Base-by-base conservation (phyloP, 1,140 invertebrate species). In the Harpegnathos saltator region DNA sequence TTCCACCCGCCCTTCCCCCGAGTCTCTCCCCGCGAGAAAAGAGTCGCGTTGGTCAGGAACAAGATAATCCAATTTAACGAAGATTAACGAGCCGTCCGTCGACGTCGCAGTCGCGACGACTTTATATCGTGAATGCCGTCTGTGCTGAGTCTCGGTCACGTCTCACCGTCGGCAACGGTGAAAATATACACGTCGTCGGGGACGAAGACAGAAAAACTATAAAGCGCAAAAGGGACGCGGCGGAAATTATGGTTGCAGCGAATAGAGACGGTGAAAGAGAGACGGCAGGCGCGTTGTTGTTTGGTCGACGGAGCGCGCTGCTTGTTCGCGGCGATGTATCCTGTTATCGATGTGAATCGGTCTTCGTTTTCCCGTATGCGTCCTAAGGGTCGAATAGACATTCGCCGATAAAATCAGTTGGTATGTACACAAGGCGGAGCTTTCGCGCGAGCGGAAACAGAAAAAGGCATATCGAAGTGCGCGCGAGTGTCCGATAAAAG, bases 281-380 rank as follows among this genome's bases (percentile, higher is more conserved):
- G 38, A 44, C 38, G 38, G 44, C 33, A 29, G 12, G 33, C n/a
- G 9, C 19, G 24, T 80, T 9, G 63, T 78, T 78, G 33, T 59
- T 71, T 59, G 33, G 33, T 19, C 29, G 19, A 77, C 52, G 65
- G 14, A 56, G 33, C 33, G 33, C 33, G 44, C 17, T 69, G 29
- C 52, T 71, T 71, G 75, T 58, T 58, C 33, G 22, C 24, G 14
- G 3, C 24, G 50, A 80, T 29, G 9, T 77, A 80, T 80, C 54
- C 38, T 71, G 65, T 80, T 80, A 80, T 80, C 75, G 33, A 69
- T 58, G 33, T 69, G 24, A 69, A 71, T 80, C 22, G 75, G n/a
- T n/a, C 71, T 80, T 80, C 52, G 65, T 80, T 80, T 44, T 80
- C n/a, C 22, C 22, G 22, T 17, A 54, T 69, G 17, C 17, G 54